Percentiles rank a stretch among this genome's conserved stretches.
These are phyloP conservation scores for Callosobruchus maculatus DNA, from an alignment of 2,888 invertebrate genomes.

Conservation along the genomic window DNA sequence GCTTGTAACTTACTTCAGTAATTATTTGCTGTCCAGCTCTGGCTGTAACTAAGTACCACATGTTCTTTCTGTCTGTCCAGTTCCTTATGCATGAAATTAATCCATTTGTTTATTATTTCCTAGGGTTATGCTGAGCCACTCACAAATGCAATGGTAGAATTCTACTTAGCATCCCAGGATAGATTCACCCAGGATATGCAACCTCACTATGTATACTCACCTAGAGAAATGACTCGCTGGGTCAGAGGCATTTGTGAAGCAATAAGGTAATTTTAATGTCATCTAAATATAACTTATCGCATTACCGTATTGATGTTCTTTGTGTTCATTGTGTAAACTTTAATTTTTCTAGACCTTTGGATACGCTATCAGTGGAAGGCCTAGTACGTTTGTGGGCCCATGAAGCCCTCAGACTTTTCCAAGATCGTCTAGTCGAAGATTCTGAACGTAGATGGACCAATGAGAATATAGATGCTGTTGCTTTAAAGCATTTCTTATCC, in stretches of 20 bases:
- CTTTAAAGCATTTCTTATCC: slow-evolving; percentile 87
- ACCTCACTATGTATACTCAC: slow-evolving; percentile 99
- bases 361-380: slow-evolving; percentile 87
- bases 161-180: slow-evolving; percentile 95
- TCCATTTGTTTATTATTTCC: not conserved
- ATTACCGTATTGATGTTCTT: too few relatives aligned
- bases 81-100: too few relatives aligned
- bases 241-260: slow-evolving; percentile 99
- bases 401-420: slow-evolving; percentile 96
- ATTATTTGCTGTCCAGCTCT: too few relatives aligned
- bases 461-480: slow-evolving; percentile 91
- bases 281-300: not conserved
- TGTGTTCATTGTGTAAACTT: not conserved
- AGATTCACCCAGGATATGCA: slow-evolving; percentile 99
- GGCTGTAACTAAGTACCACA: too few relatives aligned
- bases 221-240: slow-evolving; percentile 99
- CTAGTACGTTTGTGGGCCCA: slow-evolving; percentile 99
- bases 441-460: slow-evolving; percentile 96
- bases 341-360: slow-evolving; percentile 67
- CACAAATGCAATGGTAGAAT: slow-evolving; percentile 98
- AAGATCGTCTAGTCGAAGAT: slow-evolving; percentile 91
- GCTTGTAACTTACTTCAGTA: too few relatives aligned
- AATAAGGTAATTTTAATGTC: slow-evolving; percentile 51
- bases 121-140: slow-evolving; percentile 89
- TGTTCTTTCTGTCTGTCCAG: too few relatives aligned